Percentiles rank a stretch among this genome's conserved stretches.
These are phyloP conservation scores for Garra rufa DNA, from an alignment of 2,113 vertebrate genomes.

Conservation along the genomic window DNA sequence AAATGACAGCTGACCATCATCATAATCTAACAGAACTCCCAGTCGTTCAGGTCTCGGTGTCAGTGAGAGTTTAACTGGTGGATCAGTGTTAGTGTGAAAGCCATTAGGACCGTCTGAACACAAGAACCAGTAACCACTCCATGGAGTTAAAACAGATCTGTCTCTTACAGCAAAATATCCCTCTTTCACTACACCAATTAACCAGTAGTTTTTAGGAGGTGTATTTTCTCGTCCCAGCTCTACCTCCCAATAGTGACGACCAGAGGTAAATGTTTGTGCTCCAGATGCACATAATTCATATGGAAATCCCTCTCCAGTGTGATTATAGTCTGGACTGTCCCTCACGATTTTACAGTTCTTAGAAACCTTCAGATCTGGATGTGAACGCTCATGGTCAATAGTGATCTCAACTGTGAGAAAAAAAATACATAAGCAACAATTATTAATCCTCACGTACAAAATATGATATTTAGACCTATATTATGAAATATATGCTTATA, in stretches of 20 bases:
- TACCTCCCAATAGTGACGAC: constrained; percentile 72
- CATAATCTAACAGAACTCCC: constrained; percentile 67
- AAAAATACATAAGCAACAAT: neutral
- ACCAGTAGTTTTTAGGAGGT: constrained; percentile 63
- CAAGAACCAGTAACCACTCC: constrained; percentile 67
- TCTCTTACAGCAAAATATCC: neutral
- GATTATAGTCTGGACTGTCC: rapidly evolving
- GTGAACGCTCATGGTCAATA: neutral
- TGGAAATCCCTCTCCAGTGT: constrained; percentile 25
- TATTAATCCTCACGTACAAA: neutral
- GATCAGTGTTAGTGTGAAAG: constrained; percentile 55
- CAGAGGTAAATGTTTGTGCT: constrained; percentile 47
- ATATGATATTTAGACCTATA: no score
- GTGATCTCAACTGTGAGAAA: constrained; percentile 62
- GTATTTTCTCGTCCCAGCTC: rapidly evolving
- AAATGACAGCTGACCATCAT: constrained; percentile 59
- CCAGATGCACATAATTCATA: constrained; percentile 60
- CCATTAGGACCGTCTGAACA: constrained; percentile 42
- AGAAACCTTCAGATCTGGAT: neutral
- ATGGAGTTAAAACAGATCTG: neutral
- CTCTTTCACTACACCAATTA: constrained; percentile 65
- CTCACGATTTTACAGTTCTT: rapidly evolving
- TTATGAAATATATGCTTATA: no score
- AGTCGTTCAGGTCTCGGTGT: constrained; percentile 12
- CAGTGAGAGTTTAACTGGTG: neutral